Conservation (phyloP, 2,888 invertebrate species). For the Zygothrica quintamaculata region DNA sequence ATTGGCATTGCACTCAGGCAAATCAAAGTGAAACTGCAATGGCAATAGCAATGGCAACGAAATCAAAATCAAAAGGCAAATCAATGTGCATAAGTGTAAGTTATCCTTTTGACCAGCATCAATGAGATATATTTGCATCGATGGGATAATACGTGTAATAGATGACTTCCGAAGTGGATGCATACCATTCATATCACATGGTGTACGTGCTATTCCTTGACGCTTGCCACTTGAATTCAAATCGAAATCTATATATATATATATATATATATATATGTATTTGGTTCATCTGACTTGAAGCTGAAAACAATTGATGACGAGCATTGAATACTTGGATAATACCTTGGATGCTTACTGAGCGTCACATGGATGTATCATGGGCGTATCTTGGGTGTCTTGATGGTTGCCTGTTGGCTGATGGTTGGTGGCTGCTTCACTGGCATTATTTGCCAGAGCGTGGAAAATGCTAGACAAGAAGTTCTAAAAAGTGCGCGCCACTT, state of each 20-base stretch:
- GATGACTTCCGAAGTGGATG: too few species aligned
- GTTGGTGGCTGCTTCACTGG: not conserved
- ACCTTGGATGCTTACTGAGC: slow-evolving; percentile 3
- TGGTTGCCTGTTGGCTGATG: not conserved
- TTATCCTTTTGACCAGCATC: not conserved
- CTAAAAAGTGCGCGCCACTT: slow-evolving; percentile 33
- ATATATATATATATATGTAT: not conserved
- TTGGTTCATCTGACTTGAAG: slow-evolving; percentile 22
- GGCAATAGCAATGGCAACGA: slow-evolving; percentile 2
- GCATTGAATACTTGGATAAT: slow-evolving; percentile 4
- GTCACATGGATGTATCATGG: not conserved
- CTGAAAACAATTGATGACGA: slow-evolving; percentile 45
- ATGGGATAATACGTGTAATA: too few species aligned
- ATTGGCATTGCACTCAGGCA: slow-evolving; percentile 1
- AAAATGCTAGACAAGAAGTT: slow-evolving; percentile 34
- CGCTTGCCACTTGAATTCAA: slow-evolving; percentile 27
- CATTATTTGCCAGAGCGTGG: slow-evolving; percentile 25
- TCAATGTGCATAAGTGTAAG: not conserved
- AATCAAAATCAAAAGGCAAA: not conserved
- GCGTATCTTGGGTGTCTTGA: not conserved
- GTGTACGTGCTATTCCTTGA: slow-evolving; percentile 43
- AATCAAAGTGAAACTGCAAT: slow-evolving; percentile 5
- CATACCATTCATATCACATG: slow-evolving; percentile 8
- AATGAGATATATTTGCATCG: too few species aligned
- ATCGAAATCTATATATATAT: slow-evolving; percentile 44